These are phyloP conservation scores for Toxonevra muliebris DNA, from an alignment of 2,888 invertebrate genomes.

Conservation along the genomic window DNA sequence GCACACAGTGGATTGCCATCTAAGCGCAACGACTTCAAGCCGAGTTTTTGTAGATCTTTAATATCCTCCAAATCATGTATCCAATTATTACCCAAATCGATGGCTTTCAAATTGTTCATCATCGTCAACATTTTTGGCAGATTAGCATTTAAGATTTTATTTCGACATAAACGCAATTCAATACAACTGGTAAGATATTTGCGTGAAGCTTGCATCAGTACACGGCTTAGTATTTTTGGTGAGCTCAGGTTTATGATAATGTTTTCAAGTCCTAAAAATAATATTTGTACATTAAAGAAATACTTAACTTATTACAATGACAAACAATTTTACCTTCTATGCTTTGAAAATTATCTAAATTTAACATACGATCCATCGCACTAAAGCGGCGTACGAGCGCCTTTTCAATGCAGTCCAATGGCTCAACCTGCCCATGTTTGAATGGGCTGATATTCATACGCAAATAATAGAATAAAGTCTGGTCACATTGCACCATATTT, in stretches of 20 bases:
- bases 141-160: constrained; percentile 51
- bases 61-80: constrained; percentile 50
- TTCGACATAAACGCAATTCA: constrained; percentile 53
- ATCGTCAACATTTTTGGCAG: constrained; percentile 48
- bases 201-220: constrained; percentile 52
- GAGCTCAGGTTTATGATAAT: constrained; percentile 53
- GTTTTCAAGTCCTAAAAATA: constrained; percentile 48
- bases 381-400: constrained; percentile 53
- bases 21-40: constrained; percentile 51
- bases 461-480: constrained; percentile 46
- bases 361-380: constrained; percentile 52
- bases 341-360: constrained; percentile 55
- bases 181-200: constrained; percentile 52
- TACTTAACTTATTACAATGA: background rate
- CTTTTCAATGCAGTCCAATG: constrained; percentile 49
- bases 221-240: constrained; percentile 47
- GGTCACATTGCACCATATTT: constrained; percentile 35
- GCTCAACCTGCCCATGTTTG: constrained; percentile 52
- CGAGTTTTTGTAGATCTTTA: constrained; percentile 48
- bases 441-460: constrained; percentile 54
- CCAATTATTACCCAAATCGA: constrained; percentile 59
- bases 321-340: constrained; percentile 41
- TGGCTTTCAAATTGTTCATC: constrained; percentile 52
- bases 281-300: background rate
- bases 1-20: constrained; percentile 58